A percentile compares a stretch with the other conserved stretches of the same genome.
Evolutionary conservation across 2,797 vertebrate species (phyloP).

Genomic region (Sardinella longiceps): DNA sequence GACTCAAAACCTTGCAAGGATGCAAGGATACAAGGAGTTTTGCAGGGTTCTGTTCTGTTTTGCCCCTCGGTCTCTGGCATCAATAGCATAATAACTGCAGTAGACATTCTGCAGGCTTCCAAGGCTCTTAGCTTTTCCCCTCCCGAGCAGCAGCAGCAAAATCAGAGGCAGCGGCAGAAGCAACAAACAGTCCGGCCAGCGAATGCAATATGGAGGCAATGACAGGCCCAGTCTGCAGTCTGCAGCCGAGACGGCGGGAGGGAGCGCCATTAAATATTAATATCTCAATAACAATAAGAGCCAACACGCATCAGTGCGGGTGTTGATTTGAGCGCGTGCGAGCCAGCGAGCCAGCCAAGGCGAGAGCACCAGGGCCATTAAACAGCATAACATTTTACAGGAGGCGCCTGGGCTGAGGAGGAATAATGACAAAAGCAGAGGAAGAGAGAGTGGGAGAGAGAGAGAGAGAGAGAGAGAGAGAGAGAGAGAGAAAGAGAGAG

Average conservation of each 20-base stretch:
- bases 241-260: background rate
- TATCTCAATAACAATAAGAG: constrained; percentile 37
- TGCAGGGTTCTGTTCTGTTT: no score
- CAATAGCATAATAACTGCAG: no score
- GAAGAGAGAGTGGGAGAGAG: no score
- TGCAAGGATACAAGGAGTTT: no score
- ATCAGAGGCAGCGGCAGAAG: no score
- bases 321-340: background rate
- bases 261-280: constrained; percentile 34
- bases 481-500: no score
- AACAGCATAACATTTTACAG: constrained; percentile 14
- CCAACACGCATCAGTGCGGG: background rate
- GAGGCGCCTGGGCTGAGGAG: background rate
- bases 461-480: no score
- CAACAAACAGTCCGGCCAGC: background rate
- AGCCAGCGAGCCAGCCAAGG: background rate
- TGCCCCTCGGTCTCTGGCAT: no score
- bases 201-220: background rate
- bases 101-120: no score
- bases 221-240: background rate
- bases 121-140: no score
- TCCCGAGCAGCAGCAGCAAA: no score
- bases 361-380: background rate
- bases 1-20: background rate
- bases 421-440: constrained; percentile 31